phyloP scores from a whole-genome alignment of 2,113 vertebrate species.

The Urocitellus parryii region DNA sequence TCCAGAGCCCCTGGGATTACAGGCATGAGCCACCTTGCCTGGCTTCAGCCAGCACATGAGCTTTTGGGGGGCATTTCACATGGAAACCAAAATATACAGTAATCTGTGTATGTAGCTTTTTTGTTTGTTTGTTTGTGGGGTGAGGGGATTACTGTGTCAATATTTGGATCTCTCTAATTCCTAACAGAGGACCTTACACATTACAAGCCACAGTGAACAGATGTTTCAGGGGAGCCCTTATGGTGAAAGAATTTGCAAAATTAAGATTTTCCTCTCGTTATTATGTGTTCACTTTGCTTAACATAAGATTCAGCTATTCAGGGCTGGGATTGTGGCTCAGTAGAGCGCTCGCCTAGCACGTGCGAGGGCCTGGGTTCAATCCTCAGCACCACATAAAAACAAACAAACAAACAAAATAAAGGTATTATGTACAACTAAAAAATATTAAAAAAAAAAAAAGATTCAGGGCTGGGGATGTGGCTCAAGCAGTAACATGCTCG shows the following conservation, averaged over 20 bases:
- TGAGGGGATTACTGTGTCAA: neutral
- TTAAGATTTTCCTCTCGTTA: neutral
- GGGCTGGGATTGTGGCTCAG: too few relatives aligned
- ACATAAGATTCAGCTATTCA: neutral
- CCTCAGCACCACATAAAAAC: too few relatives aligned
- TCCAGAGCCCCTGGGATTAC: too few relatives aligned
- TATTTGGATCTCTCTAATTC: neutral
- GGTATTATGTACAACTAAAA: too few relatives aligned
- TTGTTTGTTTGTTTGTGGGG: neutral
- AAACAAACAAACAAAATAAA: too few relatives aligned
- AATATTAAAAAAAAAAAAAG: too few relatives aligned
- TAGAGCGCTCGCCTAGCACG: too few relatives aligned
- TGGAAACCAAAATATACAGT: neutral
- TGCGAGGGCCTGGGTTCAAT: too few relatives aligned
- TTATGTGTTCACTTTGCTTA: slow-evolving; percentile 18
- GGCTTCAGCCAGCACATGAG: neutral
- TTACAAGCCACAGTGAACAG: neutral
- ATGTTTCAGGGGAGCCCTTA: neutral
- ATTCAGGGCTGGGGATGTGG: too few relatives aligned
- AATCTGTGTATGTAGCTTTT: neutral
- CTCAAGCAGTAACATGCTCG: too few relatives aligned
- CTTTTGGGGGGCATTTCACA: neutral
- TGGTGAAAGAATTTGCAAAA: slow-evolving; percentile 13
- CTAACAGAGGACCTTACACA: neutral
- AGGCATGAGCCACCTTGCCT: too few relatives aligned